Base-by-base conservation (phyloP, 2,888 invertebrate genomes). In the Adineta ricciae region DNA sequence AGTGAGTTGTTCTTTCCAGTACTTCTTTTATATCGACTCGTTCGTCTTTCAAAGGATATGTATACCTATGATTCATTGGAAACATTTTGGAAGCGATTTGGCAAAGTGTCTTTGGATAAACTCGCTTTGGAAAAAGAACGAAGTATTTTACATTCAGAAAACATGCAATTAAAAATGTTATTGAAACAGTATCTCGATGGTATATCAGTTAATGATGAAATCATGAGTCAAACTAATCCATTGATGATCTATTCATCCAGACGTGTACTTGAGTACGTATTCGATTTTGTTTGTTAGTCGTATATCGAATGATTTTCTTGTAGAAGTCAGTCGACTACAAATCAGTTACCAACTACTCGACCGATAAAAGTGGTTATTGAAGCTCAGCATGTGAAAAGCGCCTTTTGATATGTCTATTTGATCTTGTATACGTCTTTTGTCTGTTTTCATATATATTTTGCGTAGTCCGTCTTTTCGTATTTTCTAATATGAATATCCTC, bases 31-130 rank as follows among this genome's bases (percentile, higher is more conserved):
- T 9, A 46, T 9, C 7, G 38, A 46, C 11, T 8, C 11, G 46
- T 46, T n/a, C 24, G 24, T 38, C 11, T 36, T 4, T 64, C 24
- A 9, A 41, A 78, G 78, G 78, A 78, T 41, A 78, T 78, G 78
- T 78, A 78, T 78, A 78, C 38, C 24, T 78, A 41, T 41, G 78
- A 78, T 41, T 41, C 78, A n/a, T 32, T 78, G 2, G 83, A 56
- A 27, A 83, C 36, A 50, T 83, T 83, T 7, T 54, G 83, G 54
- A 83, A 83, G 50, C 92, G 93, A 21, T 92, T 92, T 85, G 93
- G 93, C 88, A 91, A 92, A 86, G 92, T 92, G 3, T 88, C 91
- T 36, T 89, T 93, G 82, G 93, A 92, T 88, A 92, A 91, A 83
- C 91, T 92, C 49, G 91, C 91, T 16, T 89, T 92, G 86, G 91